A percentile compares a stretch with the other conserved stretches of the same genome.
These are phyloP conservation scores for Oreochromis tanganicae DNA, from an alignment of 2,113 vertebrate genomes.

Conservation along the genomic window DNA sequence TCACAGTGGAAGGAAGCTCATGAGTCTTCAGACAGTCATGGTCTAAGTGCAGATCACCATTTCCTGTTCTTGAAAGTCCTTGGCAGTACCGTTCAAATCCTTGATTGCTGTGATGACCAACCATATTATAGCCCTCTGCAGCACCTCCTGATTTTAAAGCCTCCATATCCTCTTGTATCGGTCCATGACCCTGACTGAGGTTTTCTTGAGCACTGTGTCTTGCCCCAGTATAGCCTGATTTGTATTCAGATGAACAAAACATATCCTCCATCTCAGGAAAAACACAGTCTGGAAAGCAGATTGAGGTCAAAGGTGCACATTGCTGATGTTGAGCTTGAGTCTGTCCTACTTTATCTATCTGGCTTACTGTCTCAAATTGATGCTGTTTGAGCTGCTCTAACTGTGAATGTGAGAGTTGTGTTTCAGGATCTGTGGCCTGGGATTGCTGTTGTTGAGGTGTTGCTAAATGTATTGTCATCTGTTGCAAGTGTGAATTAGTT, in stretches of 20 bases:
- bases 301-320: slow-evolving; percentile 82
- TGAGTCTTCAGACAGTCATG: slow-evolving; percentile 78
- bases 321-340: slow-evolving; percentile 68
- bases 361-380: slow-evolving; percentile 76
- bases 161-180: slow-evolving; percentile 55
- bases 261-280: slow-evolving; percentile 94
- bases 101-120: slow-evolving; percentile 72
- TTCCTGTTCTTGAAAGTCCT: slow-evolving; percentile 62
- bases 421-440: slow-evolving; percentile 55
- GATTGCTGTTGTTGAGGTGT: slow-evolving; percentile 48
- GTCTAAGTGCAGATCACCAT: slow-evolving; percentile 69
- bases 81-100: slow-evolving; percentile 72
- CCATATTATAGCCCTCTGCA: slow-evolving; percentile 73
- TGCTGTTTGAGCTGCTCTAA: slow-evolving; percentile 76
- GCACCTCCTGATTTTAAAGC: slow-evolving; percentile 52
- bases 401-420: slow-evolving; percentile 54
- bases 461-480: slow-evolving; percentile 47
- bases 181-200: slow-evolving; percentile 50
- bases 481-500: slow-evolving; percentile 54
- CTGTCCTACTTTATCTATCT: slow-evolving; percentile 64
- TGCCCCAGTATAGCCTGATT: slow-evolving; percentile 63
- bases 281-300: slow-evolving; percentile 88
- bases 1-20: slow-evolving; percentile 86
- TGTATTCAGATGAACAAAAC: slow-evolving; percentile 85
- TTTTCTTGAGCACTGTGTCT: slow-evolving; percentile 60